Base-by-base conservation (phyloP, 2,797 vertebrate species). In the Arnoldichthys spilopterus region DNA sequence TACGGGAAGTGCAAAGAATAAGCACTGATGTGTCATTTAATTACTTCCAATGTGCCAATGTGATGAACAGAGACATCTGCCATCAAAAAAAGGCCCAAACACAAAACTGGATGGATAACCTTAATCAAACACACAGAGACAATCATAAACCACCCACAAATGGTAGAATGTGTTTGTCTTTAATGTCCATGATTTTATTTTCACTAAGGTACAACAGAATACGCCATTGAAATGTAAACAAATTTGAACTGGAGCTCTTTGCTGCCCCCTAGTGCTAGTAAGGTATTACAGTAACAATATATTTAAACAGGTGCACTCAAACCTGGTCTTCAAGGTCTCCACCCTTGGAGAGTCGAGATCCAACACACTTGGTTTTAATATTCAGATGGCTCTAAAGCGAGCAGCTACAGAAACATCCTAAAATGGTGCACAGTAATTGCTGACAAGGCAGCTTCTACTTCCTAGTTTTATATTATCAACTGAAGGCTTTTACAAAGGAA, bases 251-350 rank as follows among this genome's bases (percentile, higher is more conserved):
- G 47, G 72, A 80, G 67, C 73, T 37, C 30, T 32, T 9, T 80
- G 78, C 64, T 70, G 45, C 78, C 72, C 78, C 66, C 78, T 80
- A 58, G 56, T 80, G 78, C 32, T 70, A 24, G 43, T 15, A 45
- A 20, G 54, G 67, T 43, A 63, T 18, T 22, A 63, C 1, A 64
- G 20, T 37, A 30, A 28, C 13, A 16, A 13, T 58, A 12, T 13
- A 58, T 58, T 13, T 24, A 22, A n/a, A 53, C 20, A 22, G 20
- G 12, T 47, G 43, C 15, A 13, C 43, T 47, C 43, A 47, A 15
- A 0, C 13, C 43, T 47, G 43, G 43, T 47, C 13, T 13, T 47
- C 3, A 13, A 47, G 11, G 15, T 47, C 2, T 47, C 13, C 13
- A 15, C 13, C 43, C 43, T n/a, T 47, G 13, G 43, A 40, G 37